Base-by-base conservation (phyloP, 2,113 vertebrate species). In the Sphyrna mokarran region DNA sequence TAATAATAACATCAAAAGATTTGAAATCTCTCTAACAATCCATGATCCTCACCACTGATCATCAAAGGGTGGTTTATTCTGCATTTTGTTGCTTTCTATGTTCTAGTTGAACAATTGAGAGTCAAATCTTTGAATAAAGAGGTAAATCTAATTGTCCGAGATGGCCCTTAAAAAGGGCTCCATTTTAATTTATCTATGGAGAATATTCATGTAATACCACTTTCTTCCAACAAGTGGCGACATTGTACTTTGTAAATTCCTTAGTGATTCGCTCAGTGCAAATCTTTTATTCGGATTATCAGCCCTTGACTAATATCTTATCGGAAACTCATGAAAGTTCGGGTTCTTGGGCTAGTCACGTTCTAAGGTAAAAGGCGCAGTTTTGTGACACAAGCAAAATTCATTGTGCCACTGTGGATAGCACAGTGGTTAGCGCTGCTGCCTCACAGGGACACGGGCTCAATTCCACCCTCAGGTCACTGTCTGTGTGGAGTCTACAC, bases 231-330 rank as follows among this genome's bases (percentile, higher is more conserved):
- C 69, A 72, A 72, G 69, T 95, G 94, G 69, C 94, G 29, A 26
- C 43, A 26, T 72, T 95, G 94, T 72, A 95, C 94, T 95, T 70
- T 76, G 94, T 48, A 72, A 70, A 76, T 76, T 11, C 40, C 43
- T 95, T 29, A 29, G 43, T 70, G 7, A 40, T 10, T 8, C 0
- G 11, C n/a, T 68, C 89, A 66, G n/a, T 20, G 7, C 29, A 37
- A 18, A 68, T 66, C 6, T 66, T 93, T 93, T 3, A 37, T 93
- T 72, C 11, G n/a, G 26, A 33, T 8, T 37, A 93, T 93, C 1
- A 58, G 58, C 54, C 20, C 9, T 43, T 87, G 10, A 58, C 26
- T 61, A 54, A 63, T n/a, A 63, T n/a, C 29, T 33, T n/a, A 61
- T 66, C 16, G 37, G 89, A 20, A 63, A 61, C 63, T 7, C 16